Evolutionary conservation across 2,113 vertebrate genomes (phyloP).

Genomic region (Gnathonemus longibarbis): DNA sequence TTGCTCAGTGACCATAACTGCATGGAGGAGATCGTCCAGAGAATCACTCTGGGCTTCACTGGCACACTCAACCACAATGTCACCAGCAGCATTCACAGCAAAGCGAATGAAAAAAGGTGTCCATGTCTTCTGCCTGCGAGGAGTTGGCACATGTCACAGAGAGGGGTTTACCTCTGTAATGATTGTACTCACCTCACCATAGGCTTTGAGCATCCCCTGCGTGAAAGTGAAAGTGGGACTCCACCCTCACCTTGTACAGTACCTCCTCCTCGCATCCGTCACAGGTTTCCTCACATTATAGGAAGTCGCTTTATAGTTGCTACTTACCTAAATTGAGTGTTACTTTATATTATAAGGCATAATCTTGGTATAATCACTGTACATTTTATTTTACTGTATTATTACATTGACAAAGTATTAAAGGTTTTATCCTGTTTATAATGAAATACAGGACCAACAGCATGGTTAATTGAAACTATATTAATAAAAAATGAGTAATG

Average conservation of each 20-base stretch:
- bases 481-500: constrained; percentile 31
- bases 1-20: background rate
- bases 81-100: background rate
- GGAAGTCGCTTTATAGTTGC: background rate
- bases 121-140: background rate
- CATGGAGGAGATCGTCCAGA: background rate
- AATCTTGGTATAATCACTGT: background rate
- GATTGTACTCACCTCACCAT: background rate
- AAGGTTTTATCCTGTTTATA: background rate
- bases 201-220: background rate
- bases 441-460: constrained; percentile 23
- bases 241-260: background rate
- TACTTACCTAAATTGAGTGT: background rate
- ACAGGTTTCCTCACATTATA: background rate
- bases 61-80: background rate
- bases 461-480: constrained; percentile 42
- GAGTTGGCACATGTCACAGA: background rate
- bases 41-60: background rate
- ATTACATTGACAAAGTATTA: background rate
- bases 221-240: background rate
- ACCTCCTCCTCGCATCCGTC: background rate
- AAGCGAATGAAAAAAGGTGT: background rate
- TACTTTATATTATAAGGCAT: background rate
- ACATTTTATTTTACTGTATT: background rate
- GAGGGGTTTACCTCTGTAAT: background rate